Percentiles rank a stretch among this genome's conserved stretches.
Conservation (phyloP, 2,797 vertebrate genomes). For the Setipinna tenuifilis region DNA sequence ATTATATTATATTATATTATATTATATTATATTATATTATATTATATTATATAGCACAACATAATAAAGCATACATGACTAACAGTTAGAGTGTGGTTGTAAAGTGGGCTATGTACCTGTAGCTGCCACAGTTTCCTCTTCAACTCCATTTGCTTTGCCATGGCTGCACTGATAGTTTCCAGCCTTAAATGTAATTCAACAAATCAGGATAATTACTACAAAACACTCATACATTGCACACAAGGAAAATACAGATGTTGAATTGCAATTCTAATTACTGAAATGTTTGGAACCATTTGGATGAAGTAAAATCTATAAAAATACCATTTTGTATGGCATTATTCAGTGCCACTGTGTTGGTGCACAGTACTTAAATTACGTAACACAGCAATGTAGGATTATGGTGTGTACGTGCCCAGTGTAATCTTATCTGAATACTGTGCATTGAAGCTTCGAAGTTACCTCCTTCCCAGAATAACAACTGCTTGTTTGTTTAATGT, state of each 20-base stretch:
- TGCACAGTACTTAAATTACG: neutral
- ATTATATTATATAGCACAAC: no score
- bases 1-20: no score
- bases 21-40: no score
- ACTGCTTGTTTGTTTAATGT: neutral
- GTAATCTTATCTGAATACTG: neutral
- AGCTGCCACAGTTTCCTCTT: conserved; percentile 75
- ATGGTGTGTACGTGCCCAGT: neutral
- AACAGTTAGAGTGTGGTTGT: neutral
- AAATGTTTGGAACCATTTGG: neutral
- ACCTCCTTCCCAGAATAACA: neutral
- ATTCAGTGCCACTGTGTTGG: neutral
- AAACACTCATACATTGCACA: neutral
- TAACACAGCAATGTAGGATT: neutral
- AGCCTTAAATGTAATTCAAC: conserved; percentile 63
- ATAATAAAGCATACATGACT: neutral
- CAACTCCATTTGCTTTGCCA: conserved; percentile 76
- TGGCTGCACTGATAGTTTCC: conserved; percentile 73
- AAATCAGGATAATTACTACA: neutral
- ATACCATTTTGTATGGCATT: neutral
- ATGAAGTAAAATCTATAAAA: neutral
- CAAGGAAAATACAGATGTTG: neutral
- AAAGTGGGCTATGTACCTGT: conserved; percentile 69
- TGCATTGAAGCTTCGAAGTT: neutral
- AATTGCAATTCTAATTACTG: neutral